phyloP scores from a whole-genome alignment of 2,797 vertebrate genomes.

The Xiphophorus birchmanni region DNA sequence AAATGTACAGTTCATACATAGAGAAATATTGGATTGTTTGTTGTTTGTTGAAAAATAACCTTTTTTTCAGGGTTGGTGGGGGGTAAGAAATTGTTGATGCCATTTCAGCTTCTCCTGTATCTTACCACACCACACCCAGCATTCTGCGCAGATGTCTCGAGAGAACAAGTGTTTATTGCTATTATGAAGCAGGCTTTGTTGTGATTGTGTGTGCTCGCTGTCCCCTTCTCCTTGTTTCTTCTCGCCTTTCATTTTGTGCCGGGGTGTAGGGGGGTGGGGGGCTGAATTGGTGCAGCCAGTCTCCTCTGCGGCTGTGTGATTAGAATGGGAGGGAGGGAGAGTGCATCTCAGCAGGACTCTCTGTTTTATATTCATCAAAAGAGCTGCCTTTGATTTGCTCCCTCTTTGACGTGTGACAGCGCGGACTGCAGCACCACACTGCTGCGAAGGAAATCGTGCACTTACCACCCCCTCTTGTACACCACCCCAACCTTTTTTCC shows the following conservation, averaged over 20 bases:
- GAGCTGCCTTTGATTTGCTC: slow-evolving; percentile 87
- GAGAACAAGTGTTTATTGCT: slow-evolving; percentile 84
- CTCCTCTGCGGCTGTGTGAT: slow-evolving; percentile 82
- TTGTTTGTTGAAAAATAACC: slow-evolving; percentile 45
- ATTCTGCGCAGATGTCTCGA: slow-evolving; percentile 73
- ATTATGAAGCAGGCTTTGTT: slow-evolving; percentile 85
- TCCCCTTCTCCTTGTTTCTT: slow-evolving; percentile 76
- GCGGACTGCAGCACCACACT: slow-evolving; percentile 77
- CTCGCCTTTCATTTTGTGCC: slow-evolving; percentile 80
- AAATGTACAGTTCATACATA: slow-evolving; percentile 26
- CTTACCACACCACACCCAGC: slow-evolving; percentile 53
- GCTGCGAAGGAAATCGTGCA: slow-evolving; percentile 81
- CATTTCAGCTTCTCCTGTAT: slow-evolving; percentile 48
- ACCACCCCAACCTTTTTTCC: slow-evolving; percentile 37
- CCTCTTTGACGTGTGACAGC: slow-evolving; percentile 84
- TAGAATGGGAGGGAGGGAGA: slow-evolving; percentile 81
- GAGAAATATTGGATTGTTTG: slow-evolving; percentile 27
- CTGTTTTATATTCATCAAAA: slow-evolving; percentile 91
- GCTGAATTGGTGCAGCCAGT: slow-evolving; percentile 68
- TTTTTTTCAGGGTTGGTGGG: slow-evolving; percentile 44
- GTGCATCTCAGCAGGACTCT: slow-evolving; percentile 85
- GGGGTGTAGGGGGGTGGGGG: slow-evolving; percentile 56
- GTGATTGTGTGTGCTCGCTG: slow-evolving; percentile 75
- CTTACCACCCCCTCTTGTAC: slow-evolving; percentile 63
- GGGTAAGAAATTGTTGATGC: slow-evolving; percentile 64